phyloP scores from a whole-genome alignment of 2,797 vertebrate species.

The Lophotriccus pileatus region DNA sequence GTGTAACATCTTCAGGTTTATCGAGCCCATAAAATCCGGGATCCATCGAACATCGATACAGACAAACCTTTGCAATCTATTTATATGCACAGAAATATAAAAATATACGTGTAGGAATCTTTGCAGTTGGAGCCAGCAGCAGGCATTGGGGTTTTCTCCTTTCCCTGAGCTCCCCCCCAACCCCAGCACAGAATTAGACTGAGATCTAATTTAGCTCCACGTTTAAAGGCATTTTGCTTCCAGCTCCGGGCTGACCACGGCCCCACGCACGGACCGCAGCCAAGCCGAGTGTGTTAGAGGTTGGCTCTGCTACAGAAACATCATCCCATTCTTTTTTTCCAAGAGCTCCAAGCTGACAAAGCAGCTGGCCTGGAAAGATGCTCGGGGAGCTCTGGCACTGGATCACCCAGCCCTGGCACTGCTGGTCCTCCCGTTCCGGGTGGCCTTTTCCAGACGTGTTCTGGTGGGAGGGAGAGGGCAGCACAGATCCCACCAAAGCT shows the following conservation, averaged over 20 bases:
- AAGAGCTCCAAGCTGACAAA: constrained; percentile 33
- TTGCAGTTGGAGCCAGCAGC: neutral
- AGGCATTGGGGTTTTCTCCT: neutral
- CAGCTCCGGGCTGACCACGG: neutral
- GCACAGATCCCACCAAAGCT: neutral
- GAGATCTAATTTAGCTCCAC: neutral
- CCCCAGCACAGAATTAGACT: neutral
- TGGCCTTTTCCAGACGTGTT: neutral
- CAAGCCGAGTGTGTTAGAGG: neutral
- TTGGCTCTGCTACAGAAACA: constrained; percentile 33
- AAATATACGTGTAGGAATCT: neutral
- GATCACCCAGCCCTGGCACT: neutral
- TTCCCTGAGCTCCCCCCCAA: neutral
- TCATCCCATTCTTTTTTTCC: neutral
- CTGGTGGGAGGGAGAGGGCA: neutral
- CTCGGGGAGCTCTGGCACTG: neutral
- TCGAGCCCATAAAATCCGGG: neutral
- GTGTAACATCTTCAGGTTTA: accelerated
- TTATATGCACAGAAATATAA: too few species aligned
- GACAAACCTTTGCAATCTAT: neutral
- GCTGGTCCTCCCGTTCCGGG: neutral
- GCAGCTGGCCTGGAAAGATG: constrained; percentile 25
- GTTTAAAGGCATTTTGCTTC: neutral
- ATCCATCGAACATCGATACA: accelerated
- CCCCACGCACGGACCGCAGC: neutral